Evolutionary conservation across 2,113 vertebrate genomes (phyloP), one percentile per base, ranked within the genome.

Genomic region (Prionailurus viverrinus): DNA sequence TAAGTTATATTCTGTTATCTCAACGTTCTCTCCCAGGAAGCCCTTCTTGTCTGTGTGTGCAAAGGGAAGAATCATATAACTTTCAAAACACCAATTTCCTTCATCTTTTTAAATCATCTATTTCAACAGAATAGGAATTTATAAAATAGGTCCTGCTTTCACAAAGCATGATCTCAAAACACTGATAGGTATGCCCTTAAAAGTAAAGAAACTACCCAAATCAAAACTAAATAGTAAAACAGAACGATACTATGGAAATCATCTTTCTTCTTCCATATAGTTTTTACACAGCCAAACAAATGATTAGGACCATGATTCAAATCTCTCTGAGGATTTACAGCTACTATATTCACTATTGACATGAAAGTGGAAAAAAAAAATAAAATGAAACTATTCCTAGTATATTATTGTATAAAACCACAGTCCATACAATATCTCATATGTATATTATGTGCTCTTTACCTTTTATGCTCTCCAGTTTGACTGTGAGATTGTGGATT

Each of bases 61-160:
- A 90, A 96, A 92, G 14, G 16, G n/a, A 96, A 68, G 65, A 58
- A 84, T 96, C 36, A 73, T 16, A 76, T 29, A 92, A 81, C 41
- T 41, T 94, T 96, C 63, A 83, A 89, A 94, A 74, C 23, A 87
- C 41, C 15, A 58, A 13, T 7, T n/a, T 76, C 23, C 23, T 93
- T 92, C 65, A 84, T 94, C 19, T 97, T 94, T 74, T 18, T 25
- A 65, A 96, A 86, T 83, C 31, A 89, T 82, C 53, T 96, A 45
- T 92, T 91, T 90, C 79, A 92, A 18, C n/a, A 88, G 55, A 92
- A 92, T 31, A 96, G 25, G 58, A 39, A 84, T 96, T 53, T 80
- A 89, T 93, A 92, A 13, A 69, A 71, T 61, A 87, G 51, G 16
- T 89, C 2, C 14, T 65, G 4, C 45, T 83, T 96, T 48, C 1